phyloP scores from a whole-genome alignment of 2,888 invertebrate genomes.

The Danaus chrysippus region DNA sequence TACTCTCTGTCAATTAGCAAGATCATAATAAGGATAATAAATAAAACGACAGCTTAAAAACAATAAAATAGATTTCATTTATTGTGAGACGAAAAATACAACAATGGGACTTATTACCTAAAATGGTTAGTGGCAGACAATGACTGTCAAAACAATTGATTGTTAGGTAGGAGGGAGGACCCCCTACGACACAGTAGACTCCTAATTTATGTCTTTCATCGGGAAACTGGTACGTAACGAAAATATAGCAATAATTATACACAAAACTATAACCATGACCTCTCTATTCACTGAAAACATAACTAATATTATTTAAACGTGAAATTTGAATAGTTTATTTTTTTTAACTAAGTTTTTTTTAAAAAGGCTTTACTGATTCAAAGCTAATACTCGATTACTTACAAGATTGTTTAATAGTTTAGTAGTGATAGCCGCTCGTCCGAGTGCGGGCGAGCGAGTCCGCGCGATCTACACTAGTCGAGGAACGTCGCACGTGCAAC shows the following conservation, averaged over 20 bases:
- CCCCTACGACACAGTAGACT: constrained; percentile 46
- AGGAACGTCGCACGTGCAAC: constrained; percentile 39
- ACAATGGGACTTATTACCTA: constrained; percentile 79
- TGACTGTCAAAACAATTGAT: constrained; percentile 61
- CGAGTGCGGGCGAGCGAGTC: constrained; percentile 29
- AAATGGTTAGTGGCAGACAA: constrained; percentile 75
- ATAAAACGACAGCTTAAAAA: constrained; percentile 75
- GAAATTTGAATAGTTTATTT: constrained; percentile 74
- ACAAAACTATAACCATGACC: constrained; percentile 68
- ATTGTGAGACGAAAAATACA: constrained; percentile 80
- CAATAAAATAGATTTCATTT: constrained; percentile 80
- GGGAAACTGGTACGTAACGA: constrained; percentile 72
- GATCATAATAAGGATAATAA: constrained; percentile 33
- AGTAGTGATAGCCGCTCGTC: constrained; percentile 59
- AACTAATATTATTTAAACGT: constrained; percentile 73
- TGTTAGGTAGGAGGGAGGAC: constrained; percentile 47
- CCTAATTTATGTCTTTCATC: constrained; percentile 78
- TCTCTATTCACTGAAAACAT: constrained; percentile 72
- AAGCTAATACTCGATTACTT: constrained; percentile 79
- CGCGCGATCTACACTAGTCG: constrained; percentile 34
- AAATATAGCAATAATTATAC: constrained; percentile 63
- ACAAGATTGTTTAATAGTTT: constrained; percentile 76
- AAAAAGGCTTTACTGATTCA: constrained; percentile 78
- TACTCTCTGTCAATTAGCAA: background rate
- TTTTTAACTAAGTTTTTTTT: constrained; percentile 70